Evolutionary conservation across 2,888 invertebrate genomes (phyloP), one percentile per base, ranked within the genome.

Genomic region (Agapostemon virescens): DNA sequence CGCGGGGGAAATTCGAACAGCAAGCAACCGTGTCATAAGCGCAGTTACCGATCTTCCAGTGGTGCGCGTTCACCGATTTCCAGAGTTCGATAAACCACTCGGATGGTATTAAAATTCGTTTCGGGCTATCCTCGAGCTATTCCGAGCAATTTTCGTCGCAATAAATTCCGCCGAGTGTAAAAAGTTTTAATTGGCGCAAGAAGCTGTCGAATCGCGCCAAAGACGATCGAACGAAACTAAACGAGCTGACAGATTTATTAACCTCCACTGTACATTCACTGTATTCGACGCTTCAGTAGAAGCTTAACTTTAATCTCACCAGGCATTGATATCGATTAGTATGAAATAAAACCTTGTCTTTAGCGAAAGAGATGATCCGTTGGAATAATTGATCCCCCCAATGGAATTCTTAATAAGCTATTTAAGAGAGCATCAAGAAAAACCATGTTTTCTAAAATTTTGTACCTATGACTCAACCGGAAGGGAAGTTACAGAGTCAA

Each of bases 1-100:
- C 69, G 61, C 23, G 23, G 68, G 74, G 85, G 83, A 86, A 82
- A 81, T 87, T 87, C 85, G 83, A 67, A 70, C 74, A 74, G 76
- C 73, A 71, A 77, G 75, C 84, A 69, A 63, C 68, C 74, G 77
- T 74, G 68, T 55, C 78, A 67, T 58, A 71, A 82, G 70, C 73
- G 58, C 64, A 45, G 49, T 52, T 33, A 68, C 38, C 20, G 36
- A 49, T 52, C 36, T 26, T 52, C 26, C 45, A 17, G 20, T 38
- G 52, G 38, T 38, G 55, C 40, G 68, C 64, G 67, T 58, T 52
- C 67, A 26, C 68, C 64, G 33, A 49, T 64, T 63, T 63, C 30
- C 68, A 13, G 20, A 5, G 17, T 30, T 17, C 23, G n/a, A 66
- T 55, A 23, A 69, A 77, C 77, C 45, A 69, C 69, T 38, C 69